These are phyloP conservation scores for Paracentrotus lividus DNA, from an alignment of 53 echinoderm and acorn worm genomes.

Conservation along the genomic window DNA sequence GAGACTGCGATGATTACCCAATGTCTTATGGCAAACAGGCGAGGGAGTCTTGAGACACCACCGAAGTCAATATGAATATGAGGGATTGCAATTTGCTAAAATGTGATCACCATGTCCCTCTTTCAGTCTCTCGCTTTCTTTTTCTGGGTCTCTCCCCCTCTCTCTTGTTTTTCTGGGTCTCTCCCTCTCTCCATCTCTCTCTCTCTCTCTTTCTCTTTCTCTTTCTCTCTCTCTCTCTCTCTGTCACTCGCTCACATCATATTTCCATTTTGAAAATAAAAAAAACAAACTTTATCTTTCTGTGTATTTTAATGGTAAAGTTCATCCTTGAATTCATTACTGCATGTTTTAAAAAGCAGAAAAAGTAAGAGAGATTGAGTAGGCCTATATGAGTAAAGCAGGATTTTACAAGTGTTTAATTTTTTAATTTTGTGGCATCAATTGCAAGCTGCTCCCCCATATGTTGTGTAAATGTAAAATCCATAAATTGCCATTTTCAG, in stretches of 20 bases:
- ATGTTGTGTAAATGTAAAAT: too few relatives aligned
- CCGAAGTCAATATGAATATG: slow-evolving; percentile 37
- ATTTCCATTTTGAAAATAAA: too few relatives aligned
- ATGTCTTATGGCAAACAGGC: slow-evolving; percentile 49
- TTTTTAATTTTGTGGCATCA: too few relatives aligned
- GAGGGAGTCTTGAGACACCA: slow-evolving; percentile 49
- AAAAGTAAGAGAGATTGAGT: too few relatives aligned
- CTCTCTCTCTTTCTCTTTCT: background rate
- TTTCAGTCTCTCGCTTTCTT: background rate
- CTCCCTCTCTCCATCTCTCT: background rate
- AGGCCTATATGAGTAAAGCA: too few relatives aligned
- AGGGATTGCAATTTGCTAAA: slow-evolving; percentile 50
- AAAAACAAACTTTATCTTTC: too few relatives aligned
- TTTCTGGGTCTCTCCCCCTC: background rate
- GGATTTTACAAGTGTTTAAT: too few relatives aligned
- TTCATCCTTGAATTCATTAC: too few relatives aligned
- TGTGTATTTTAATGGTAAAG: too few relatives aligned
- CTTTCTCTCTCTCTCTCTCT: background rate
- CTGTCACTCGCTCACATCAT: background rate
- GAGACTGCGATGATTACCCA: slow-evolving; percentile 45
- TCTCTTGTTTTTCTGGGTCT: background rate
- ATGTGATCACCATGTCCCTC: background rate
- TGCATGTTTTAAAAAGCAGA: too few relatives aligned
- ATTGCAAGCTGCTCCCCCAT: too few relatives aligned
- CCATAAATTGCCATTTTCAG: too few relatives aligned